These are phyloP conservation scores for Semibalanus balanoides DNA, from an alignment of 1,140 invertebrate genomes.

Conservation along the genomic window DNA sequence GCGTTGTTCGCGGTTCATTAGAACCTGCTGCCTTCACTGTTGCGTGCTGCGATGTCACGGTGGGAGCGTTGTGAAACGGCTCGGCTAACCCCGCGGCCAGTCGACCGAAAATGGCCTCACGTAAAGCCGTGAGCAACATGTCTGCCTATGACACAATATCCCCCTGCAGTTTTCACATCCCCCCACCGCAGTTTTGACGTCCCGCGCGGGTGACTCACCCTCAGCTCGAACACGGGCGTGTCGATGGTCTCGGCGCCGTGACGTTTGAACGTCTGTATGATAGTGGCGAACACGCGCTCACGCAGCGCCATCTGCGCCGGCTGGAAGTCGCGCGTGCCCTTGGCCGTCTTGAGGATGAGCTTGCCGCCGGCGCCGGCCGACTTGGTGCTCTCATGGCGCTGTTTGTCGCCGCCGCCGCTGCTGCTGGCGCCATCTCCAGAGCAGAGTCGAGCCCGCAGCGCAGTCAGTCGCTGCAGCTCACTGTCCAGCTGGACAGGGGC, in stretches of 20 bases:
- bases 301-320: conserved; percentile 89
- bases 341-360: conserved; percentile 24
- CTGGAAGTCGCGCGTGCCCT: conserved; percentile 91
- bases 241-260: conserved; percentile 99
- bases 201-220: conserved; percentile 47
- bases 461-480: neutral
- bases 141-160: too few species aligned
- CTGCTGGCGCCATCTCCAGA: neutral
- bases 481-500: conserved; percentile 5
- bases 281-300: conserved; percentile 73
- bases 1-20: too few species aligned
- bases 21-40: too few species aligned
- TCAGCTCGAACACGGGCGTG: conserved; percentile 97
- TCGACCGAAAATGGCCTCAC: too few species aligned
- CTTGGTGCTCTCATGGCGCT: conserved; percentile 8
- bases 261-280: conserved; percentile 79
- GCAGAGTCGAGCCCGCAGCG: neutral
- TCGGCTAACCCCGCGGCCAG: too few species aligned
- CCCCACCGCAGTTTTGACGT: too few species aligned
- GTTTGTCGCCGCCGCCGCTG: conserved; percentile 5
- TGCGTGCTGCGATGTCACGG: too few species aligned
- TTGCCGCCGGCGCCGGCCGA: conserved; percentile 35
- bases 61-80: too few species aligned
- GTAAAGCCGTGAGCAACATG: too few species aligned
- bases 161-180: too few species aligned